Evolutionary conservation across 2,797 vertebrate genomes (phyloP), one percentile per base, ranked within the genome.

Genomic region (Sebastes baramenuke): DNA sequence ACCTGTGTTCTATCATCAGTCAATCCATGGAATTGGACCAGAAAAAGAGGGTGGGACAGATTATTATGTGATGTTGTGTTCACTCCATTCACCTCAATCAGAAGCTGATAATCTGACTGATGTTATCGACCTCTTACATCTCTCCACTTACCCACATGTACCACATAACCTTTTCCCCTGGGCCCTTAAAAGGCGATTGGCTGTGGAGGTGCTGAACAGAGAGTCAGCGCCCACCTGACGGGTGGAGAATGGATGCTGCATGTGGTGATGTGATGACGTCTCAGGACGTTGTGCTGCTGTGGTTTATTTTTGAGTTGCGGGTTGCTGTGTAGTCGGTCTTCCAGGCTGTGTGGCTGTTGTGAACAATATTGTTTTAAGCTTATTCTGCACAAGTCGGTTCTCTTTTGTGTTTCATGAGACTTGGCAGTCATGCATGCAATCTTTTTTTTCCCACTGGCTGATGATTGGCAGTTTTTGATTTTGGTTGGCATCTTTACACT

Each of bases 161-260:
- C 62, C 69, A 70, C 60, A 34, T 16, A 55, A 58, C 66, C 73
- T 67, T 77, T 75, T 52, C 64, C 32, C 29, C 24, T 42, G 56
- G 38, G 38, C 34, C 72, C 27, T 9, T 56, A 29, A 52, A 73
- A 58, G 64, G 75, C 56, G 25, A 77, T 60, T 78, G 64, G 36
- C 70, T 65, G 69, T 75, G 30, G 29, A 67, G 67, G 10, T 36
- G 67, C 64, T 52, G 64, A 84, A 32, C 73, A 60, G 83, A 76
- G 68, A 75, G 54, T 67, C 79, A 68, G 84, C 79, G 81, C 64
- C 75, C 73, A 46, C 52, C 36, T 32, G 79, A 82, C 83, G 83
- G 66, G 74, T 2, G 20, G 67, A 88, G 75, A 87, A 61, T 74
- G 52, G 62, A 81, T 85, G 88, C 42, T 93, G 93, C 94, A 94